Conservation (phyloP, 2,797 vertebrate genomes). For the Eidolon dupreanum region DNA sequence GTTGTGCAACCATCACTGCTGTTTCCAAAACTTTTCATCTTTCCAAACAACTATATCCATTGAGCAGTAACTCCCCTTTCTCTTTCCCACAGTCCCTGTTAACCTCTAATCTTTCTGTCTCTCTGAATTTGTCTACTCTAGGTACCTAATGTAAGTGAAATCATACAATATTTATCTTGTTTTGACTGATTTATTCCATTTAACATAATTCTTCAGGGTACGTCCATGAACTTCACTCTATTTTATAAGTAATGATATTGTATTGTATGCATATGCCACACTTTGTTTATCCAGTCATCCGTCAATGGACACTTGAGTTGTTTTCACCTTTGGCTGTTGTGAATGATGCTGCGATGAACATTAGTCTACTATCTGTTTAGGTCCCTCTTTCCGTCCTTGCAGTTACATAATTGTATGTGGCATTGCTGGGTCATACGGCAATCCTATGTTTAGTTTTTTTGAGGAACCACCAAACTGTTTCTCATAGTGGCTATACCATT, state of each 20-base stretch:
- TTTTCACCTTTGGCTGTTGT: not conserved
- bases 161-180: not conserved
- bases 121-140: not conserved
- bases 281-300: not conserved
- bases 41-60: not conserved
- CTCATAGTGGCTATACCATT: not conserved
- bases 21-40: not conserved
- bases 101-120: not conserved
- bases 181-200: not conserved
- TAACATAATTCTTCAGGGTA: not conserved
- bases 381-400: not conserved
- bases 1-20: not conserved
- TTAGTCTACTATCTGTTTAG: not conserved
- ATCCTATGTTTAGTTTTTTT: not conserved
- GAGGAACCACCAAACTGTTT: not conserved
- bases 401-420: not conserved
- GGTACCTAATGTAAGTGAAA: not conserved
- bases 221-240: not conserved
- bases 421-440: not conserved
- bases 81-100: not conserved
- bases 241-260: not conserved
- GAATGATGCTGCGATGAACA: not conserved
- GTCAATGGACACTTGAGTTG: not conserved
- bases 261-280: not conserved
- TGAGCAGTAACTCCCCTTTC: not conserved